Conservation (phyloP, 2,888 invertebrate species). For the Bombylius major region DNA sequence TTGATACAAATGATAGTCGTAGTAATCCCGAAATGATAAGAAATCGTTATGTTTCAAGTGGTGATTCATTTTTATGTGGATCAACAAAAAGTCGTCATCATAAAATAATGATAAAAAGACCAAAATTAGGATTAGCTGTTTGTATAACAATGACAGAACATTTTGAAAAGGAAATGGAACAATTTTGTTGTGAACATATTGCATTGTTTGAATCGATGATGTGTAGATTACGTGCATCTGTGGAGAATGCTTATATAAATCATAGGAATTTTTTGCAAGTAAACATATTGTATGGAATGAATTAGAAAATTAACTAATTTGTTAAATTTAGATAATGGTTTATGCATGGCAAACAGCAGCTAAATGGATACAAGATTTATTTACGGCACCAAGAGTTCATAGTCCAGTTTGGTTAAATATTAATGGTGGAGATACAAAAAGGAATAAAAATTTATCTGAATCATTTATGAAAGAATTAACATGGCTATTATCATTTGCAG, state of each 20-base stretch:
- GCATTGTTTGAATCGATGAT: slow-evolving; percentile 59
- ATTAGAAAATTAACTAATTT: slow-evolving; percentile 5
- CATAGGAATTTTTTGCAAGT: slow-evolving; percentile 40
- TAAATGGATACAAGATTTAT: slow-evolving; percentile 50
- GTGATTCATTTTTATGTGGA: not conserved
- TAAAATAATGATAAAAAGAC: slow-evolving; percentile 22
- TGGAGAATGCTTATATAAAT: slow-evolving; percentile 51
- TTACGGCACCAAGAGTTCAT: slow-evolving; percentile 51
- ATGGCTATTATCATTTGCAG: slow-evolving; percentile 53
- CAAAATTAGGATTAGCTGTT: slow-evolving; percentile 55
- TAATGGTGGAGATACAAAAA: slow-evolving; percentile 30
- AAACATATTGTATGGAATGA: slow-evolving; percentile 10
- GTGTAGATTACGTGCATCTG: slow-evolving; percentile 52
- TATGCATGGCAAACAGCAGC: slow-evolving; percentile 37
- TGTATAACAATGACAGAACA: slow-evolving; percentile 45
- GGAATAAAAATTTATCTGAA: slow-evolving; percentile 36
- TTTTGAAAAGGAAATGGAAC: slow-evolving; percentile 51
- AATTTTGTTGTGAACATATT: slow-evolving; percentile 69
- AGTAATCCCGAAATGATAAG: slow-evolving; percentile 33
- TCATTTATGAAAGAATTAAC: slow-evolving; percentile 46
- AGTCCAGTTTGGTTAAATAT: slow-evolving; percentile 54
- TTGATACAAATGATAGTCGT: slow-evolving; percentile 21
- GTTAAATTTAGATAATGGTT: slow-evolving; percentile 36
- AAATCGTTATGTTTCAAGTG: slow-evolving; percentile 1
- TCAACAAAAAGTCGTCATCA: not conserved